Base-by-base conservation (phyloP, 2,888 invertebrate genomes). In the Noctua fimbriata region DNA sequence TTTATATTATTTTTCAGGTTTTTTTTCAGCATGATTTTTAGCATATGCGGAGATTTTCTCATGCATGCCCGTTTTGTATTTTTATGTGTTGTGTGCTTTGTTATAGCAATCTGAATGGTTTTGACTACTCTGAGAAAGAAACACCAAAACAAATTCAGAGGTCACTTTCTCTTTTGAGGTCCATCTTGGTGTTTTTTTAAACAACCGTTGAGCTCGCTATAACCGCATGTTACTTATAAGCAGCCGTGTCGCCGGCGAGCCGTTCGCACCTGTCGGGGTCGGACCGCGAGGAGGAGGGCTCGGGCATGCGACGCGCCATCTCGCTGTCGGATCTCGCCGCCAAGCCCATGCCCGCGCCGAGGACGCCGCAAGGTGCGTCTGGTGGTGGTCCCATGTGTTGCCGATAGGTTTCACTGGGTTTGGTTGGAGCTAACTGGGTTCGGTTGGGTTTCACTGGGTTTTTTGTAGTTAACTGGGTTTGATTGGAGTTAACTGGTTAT, bases 301-400 rank as follows among this genome's bases (percentile, higher is more conserved):
- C 97, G 90, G 98, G 98, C 87, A 98, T 98, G 97, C 97, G 98
- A 90, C 97, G 98, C 87, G 98, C 98, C 90, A 98, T 98, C 95
- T 98, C 98, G 79, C 97, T 98, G 91, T 98, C 98, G 90, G 98
- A 98, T 95, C 97, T 98, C 87, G 97, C 98, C 79, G 97, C 97
- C 87, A 97, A 97, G 89, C 97, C 97, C 76, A 97, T 97, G 93
- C 97, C 97, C 79, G 97, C 98, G 92, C 97, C 97, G 88, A 94
- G 97, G 94, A 97, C 97, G 89, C 97, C 97, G 89, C 97, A 97
- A 97, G 97, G 97, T 97, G 95, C 92, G 94, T 93, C 86, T 89
- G 88, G 88, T 91, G 87, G 84, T 85, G 84, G 85, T 74, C 55
- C 70, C 72, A 69, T 60, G 71, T 65, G 21, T 52, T 72, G 1